Conservation (phyloP, 2,797 vertebrate genomes). For the Lutjanus campechanus region DNA sequence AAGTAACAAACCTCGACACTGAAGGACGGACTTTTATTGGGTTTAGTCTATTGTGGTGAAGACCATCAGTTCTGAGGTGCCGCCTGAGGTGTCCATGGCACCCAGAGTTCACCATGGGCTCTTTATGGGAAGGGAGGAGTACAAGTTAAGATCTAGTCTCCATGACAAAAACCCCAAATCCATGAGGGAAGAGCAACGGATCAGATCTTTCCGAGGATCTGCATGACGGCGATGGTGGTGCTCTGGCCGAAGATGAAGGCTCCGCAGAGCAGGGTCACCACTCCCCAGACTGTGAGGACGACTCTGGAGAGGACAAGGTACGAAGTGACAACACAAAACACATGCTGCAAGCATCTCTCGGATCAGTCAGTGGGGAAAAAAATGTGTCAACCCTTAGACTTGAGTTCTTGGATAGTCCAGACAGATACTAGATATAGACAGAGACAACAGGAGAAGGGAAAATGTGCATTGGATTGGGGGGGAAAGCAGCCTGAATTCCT, state of each 20-base stretch:
- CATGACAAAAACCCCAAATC: neutral
- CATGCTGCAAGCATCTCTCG: neutral
- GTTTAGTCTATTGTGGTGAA: no score
- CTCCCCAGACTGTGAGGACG: conserved; percentile 89
- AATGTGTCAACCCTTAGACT: neutral
- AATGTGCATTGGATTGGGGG: no score
- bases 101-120: no score
- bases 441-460: no score
- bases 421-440: no score
- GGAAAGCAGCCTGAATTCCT: no score
- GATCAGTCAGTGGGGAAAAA: neutral
- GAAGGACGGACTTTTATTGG: no score
- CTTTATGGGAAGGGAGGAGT: no score
- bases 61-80: no score
- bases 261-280: conserved; percentile 89
- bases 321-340: neutral
- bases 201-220: conserved; percentile 85
- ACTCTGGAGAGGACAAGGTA: conserved; percentile 78
- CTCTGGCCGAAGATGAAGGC: conserved; percentile 96
- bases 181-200: neutral
- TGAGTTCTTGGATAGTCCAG: no score
- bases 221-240: conserved; percentile 88
- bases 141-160: conserved; percentile 5
- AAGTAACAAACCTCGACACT: no score
- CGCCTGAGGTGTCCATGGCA: no score